phyloP scores from a whole-genome alignment of 23 tunicate species.

The Ciona savignyi region DNA sequence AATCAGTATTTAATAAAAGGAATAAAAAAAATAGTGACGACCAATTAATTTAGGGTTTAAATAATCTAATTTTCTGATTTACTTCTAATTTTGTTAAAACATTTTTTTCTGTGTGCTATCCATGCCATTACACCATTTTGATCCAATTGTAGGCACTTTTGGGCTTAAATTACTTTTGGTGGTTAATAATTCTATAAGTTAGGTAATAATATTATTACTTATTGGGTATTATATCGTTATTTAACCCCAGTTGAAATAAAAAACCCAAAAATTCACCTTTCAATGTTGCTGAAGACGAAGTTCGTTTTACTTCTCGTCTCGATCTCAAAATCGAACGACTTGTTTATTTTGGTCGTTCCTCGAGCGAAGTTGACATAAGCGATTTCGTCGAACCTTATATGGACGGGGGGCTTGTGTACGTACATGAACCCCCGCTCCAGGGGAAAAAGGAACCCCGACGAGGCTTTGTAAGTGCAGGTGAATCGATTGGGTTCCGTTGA shows the following conservation, averaged over 20 bases:
- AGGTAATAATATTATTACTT: too few relatives aligned
- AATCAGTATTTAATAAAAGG: too few relatives aligned
- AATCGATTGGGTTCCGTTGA: slow-evolving; percentile 56
- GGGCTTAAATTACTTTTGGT: too few relatives aligned
- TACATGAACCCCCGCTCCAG: slow-evolving; percentile 96
- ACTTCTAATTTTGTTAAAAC: too few relatives aligned
- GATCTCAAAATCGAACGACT: slow-evolving; percentile 89
- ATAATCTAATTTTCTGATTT: too few relatives aligned
- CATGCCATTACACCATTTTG: too few relatives aligned
- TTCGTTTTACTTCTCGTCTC: slow-evolving; percentile 76
- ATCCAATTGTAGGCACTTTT: too few relatives aligned
- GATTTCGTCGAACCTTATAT: slow-evolving; percentile 95
- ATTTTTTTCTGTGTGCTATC: background rate
- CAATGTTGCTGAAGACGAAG: slow-evolving; percentile 91
- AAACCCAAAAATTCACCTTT: slow-evolving; percentile 31
- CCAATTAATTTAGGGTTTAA: too few relatives aligned
- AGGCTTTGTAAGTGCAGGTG: slow-evolving; percentile 96
- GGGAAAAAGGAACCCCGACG: slow-evolving; percentile 87
- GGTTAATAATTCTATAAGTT: too few relatives aligned
- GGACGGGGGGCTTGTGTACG: slow-evolving; percentile 95
- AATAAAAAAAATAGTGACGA: too few relatives aligned
- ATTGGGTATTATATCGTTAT: too few relatives aligned
- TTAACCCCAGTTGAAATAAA: too few relatives aligned
- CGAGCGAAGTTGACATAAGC: slow-evolving; percentile 93
- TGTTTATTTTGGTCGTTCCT: slow-evolving; percentile 75